phyloP scores from a whole-genome alignment of 2,797 vertebrate species.

The Merluccius polli region DNA sequence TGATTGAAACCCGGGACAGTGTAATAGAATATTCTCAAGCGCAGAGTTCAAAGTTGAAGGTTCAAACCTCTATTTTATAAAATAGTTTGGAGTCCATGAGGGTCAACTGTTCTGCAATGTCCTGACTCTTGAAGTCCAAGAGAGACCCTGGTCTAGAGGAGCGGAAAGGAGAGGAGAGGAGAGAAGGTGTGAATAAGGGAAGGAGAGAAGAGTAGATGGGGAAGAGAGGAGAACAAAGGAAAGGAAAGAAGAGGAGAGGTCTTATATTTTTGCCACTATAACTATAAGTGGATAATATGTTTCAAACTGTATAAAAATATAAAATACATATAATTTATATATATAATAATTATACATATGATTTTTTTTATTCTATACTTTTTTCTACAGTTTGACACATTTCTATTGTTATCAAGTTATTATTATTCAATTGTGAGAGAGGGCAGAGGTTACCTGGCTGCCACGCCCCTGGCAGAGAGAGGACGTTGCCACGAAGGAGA shows the following conservation, averaged over 20 bases:
- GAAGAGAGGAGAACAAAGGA: not conserved
- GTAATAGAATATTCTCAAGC: not conserved
- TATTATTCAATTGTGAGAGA: not conserved
- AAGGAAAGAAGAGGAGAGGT: not conserved
- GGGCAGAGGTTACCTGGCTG: slow-evolving; percentile 75
- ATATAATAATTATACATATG: too few relatives aligned
- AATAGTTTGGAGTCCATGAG: slow-evolving; percentile 85
- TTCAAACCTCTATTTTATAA: slow-evolving; percentile 80
- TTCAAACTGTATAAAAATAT: too few relatives aligned
- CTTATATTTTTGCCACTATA: not conserved
- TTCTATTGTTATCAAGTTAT: not conserved
- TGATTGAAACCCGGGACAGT: not conserved
- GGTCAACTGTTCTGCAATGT: slow-evolving; percentile 86
- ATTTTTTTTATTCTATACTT: not conserved
- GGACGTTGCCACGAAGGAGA: slow-evolving; percentile 82
- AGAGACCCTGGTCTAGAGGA: slow-evolving; percentile 39
- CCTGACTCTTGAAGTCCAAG: slow-evolving; percentile 87
- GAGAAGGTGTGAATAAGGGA: not conserved
- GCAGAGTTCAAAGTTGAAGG: not conserved
- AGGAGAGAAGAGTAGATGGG: not conserved
- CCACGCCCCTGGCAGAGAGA: slow-evolving; percentile 80
- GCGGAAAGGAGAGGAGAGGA: not conserved
- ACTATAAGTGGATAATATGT: too few relatives aligned
- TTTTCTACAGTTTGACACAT: not conserved
- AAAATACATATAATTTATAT: too few relatives aligned